phyloP scores from a whole-genome alignment of 2,888 invertebrate species.

The Cryptus armator region DNA sequence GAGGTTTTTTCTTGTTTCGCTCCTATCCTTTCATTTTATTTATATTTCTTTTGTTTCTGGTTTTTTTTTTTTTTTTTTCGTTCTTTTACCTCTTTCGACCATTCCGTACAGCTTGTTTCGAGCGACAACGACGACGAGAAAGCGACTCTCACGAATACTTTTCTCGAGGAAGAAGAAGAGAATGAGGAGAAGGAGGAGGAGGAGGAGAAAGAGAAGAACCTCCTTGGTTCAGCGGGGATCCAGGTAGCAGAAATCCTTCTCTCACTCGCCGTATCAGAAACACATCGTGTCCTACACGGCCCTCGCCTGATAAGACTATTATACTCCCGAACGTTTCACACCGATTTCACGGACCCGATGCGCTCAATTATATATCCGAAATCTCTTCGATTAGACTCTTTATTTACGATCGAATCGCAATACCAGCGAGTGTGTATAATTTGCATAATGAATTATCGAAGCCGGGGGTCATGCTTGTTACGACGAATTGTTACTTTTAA shows the following conservation, averaged over 20 bases:
- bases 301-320: conserved; percentile 82
- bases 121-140: conserved; percentile 37
- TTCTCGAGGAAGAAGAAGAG: conserved; percentile 47
- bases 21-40: conserved; percentile 25
- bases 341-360: conserved; percentile 73
- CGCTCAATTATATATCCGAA: conserved; percentile 73
- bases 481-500: neutral
- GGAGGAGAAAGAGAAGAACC: conserved; percentile 30
- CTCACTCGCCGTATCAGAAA: conserved; percentile 80
- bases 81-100: conserved; percentile 35
- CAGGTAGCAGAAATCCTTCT: conserved; percentile 67
- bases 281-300: conserved; percentile 84
- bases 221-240: conserved; percentile 33
- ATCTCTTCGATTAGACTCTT: conserved; percentile 46
- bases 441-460: conserved; percentile 19
- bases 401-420: conserved; percentile 8
- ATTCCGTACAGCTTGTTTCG: conserved; percentile 58
- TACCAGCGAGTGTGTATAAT: neutral
- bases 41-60: conserved; percentile 24
- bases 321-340: conserved; percentile 77
- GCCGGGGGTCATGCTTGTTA: neutral
- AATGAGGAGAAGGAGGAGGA: conserved; percentile 35
- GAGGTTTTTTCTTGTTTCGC: conserved; percentile 21
- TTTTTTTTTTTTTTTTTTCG: conserved; percentile 35
- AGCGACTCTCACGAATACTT: conserved; percentile 64